Percentiles rank a stretch among this genome's conserved stretches.
These are phyloP conservation scores for Nannoperca obscura DNA, from an alignment of 2,797 vertebrate genomes.

Conservation along the genomic window DNA sequence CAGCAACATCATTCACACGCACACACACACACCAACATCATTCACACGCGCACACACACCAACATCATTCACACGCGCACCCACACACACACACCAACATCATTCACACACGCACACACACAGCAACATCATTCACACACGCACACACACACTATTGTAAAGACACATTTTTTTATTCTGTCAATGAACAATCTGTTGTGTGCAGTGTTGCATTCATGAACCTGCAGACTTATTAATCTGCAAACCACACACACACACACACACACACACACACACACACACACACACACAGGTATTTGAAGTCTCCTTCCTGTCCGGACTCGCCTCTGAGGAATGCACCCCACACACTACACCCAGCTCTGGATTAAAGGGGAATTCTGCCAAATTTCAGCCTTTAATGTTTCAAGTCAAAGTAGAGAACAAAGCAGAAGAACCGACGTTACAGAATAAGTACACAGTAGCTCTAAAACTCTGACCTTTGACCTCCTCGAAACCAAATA, in stretches of 20 bases:
- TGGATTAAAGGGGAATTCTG: constrained; percentile 57
- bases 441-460: background rate
- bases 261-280: constrained; percentile 27
- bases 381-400: constrained; percentile 28
- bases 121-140: no score
- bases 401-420: constrained; percentile 7
- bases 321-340: constrained; percentile 68
- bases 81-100: no score
- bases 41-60: no score
- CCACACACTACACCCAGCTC: constrained; percentile 21
- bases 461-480: no score
- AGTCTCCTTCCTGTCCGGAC: constrained; percentile 58
- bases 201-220: constrained; percentile 12
- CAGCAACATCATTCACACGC: no score
- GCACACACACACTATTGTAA: no score
- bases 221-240: constrained; percentile 27
- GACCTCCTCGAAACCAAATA: no score
- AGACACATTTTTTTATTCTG: background rate
- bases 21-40: no score
- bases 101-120: no score
- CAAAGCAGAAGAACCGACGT: background rate
- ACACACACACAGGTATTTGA: constrained; percentile 42
- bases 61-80: no score
- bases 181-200: constrained; percentile 1
- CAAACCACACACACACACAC: constrained; percentile 49